phyloP scores from a whole-genome alignment of 1,140 invertebrate genomes.

The Apis cerana region DNA sequence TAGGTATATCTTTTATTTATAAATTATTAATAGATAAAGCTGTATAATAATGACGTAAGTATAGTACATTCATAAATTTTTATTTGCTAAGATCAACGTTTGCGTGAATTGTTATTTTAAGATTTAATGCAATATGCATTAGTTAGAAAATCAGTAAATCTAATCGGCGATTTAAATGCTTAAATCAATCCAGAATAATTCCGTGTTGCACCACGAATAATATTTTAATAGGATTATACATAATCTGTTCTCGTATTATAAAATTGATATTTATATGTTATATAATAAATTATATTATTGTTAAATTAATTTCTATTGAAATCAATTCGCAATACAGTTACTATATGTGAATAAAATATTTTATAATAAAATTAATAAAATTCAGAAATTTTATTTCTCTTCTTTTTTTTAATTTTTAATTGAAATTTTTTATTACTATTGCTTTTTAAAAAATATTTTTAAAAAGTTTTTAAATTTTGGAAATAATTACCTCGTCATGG shows the following conservation, averaged over 20 bases:
- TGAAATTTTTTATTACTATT: neutral
- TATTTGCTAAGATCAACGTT: neutral
- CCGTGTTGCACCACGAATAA: neutral
- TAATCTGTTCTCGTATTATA: neutral
- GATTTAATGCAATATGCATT: neutral
- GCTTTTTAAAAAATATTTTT: too few relatives aligned
- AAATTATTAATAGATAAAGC: neutral
- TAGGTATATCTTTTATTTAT: neutral
- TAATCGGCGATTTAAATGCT: neutral
- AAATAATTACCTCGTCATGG: neutral
- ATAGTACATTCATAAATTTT: neutral
- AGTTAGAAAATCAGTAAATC: neutral
- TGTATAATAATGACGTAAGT: neutral
- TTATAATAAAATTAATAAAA: too few relatives aligned
- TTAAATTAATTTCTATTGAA: neutral
- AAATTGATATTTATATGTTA: neutral
- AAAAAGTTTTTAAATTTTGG: too few relatives aligned
- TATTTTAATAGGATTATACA: neutral
- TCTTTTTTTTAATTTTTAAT: too few relatives aligned
- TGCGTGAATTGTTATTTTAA: neutral
- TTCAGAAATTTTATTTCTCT: too few relatives aligned
- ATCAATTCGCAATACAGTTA: neutral
- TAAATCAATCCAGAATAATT: neutral
- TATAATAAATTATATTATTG: neutral
- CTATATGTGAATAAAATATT: neutral